Base-by-base conservation (phyloP, 2,888 invertebrate genomes). In the Hipparchia sbordonii region DNA sequence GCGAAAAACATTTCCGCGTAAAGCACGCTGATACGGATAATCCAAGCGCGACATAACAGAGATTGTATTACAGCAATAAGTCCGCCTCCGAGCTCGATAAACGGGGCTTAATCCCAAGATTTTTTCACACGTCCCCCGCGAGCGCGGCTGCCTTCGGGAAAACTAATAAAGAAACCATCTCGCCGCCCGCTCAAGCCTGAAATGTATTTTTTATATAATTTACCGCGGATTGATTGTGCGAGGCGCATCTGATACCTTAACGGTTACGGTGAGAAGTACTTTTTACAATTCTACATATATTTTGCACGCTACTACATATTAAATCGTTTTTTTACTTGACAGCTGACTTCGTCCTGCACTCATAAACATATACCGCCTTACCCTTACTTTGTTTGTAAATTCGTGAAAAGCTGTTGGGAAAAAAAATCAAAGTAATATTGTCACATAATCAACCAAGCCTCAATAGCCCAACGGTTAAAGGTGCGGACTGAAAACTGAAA, bases 181-280 rank as follows among this genome's bases (percentile, higher is more conserved):
- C 88, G 87, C 85, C 80, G 90, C 83, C 92, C 91, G 89, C 93
- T 93, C 90, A 90, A 88, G 93, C 94, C 89, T 94, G 94, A 94
- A 94, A 94, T 94, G 93, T 94, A 92, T 94, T 94, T 94, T 94
- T 94, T 94, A 94, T 94, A 92, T 93, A 94, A 94, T 94, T 94
- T 94, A 90, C 90, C 89, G 82, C 90, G 90, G 83, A 92, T 90
- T 92, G 94, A 93, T 94, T 91, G 85, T 79, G 83, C 80, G 83
- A 81, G 82, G 82, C 84, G 84, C 87, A 87, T 86, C 85, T 87
- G 86, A 88, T 86, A 82, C 81, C 78, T 81, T 81, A 78, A 78
- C 77, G 70, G 70, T 73, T 67, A 69, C 62, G 52, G 62, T 67
- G 10, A 48, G 57, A 62, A 63, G 33, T 45, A 63, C 45, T 52